Evolutionary conservation across 2,113 vertebrate genomes (phyloP).

Genomic region (Passer domesticus): DNA sequence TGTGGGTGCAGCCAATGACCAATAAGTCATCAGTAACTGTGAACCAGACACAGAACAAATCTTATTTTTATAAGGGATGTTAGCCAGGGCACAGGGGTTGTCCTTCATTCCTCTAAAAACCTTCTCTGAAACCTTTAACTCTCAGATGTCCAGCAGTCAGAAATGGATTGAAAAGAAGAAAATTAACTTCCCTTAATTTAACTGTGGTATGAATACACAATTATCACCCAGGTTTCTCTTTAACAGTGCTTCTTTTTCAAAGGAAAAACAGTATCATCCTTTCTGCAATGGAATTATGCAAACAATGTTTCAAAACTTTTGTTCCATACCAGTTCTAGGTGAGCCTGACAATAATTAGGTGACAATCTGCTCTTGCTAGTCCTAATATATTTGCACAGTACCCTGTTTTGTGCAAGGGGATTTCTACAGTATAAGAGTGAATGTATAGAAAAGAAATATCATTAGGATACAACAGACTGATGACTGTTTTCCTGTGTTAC

Average conservation of each 20-base stretch:
- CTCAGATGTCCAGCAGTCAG: neutral
- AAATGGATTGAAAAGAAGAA: neutral
- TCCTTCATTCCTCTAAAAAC: conserved; percentile 13
- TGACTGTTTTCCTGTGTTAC: neutral
- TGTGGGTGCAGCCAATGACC: neutral
- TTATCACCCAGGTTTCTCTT: neutral
- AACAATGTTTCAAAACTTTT: neutral
- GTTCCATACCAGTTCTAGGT: neutral
- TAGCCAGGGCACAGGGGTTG: neutral
- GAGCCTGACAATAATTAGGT: neutral
- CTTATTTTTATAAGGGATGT: conserved; percentile 45
- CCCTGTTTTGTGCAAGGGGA: neutral
- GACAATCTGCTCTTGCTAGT: neutral
- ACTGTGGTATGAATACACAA: neutral
- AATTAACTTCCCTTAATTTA: neutral
- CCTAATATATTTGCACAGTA: neutral
- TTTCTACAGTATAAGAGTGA: neutral
- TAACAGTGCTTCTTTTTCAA: neutral
- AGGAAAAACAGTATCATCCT: neutral
- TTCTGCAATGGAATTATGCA: neutral
- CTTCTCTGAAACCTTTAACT: conserved; percentile 19
- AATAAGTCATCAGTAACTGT: conserved; percentile 33
- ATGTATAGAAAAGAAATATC: neutral
- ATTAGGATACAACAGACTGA: neutral
- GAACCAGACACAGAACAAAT: conserved; percentile 45